Conservation (phyloP, 2,888 invertebrate species). For the Mellilla xanthometata region DNA sequence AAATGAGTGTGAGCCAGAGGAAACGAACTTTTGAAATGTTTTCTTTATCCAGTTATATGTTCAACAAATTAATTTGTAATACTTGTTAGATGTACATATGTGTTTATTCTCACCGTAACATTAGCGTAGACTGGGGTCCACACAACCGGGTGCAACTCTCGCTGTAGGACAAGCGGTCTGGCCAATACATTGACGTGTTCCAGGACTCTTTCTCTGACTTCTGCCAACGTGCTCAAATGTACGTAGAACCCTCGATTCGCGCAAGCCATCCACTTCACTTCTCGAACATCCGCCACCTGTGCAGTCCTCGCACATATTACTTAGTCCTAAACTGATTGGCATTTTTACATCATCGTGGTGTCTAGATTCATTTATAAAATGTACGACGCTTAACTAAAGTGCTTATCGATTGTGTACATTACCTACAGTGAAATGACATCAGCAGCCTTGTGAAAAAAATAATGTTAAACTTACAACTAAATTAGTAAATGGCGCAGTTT, state of each 20-base stretch:
- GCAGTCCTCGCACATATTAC: conserved; percentile 35
- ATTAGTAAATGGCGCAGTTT: conserved; percentile 11
- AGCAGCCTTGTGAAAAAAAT: conserved; percentile 17
- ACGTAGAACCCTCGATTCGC: conserved; percentile 98
- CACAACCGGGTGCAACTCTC: conserved; percentile 93
- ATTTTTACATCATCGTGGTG: too few species aligned
- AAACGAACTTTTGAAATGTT: too few species aligned
- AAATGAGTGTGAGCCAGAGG: too few species aligned
- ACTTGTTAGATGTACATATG: too few species aligned
- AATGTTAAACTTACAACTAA: conserved; percentile 11
- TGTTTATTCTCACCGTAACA: conserved; percentile 85
- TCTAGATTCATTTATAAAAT: too few species aligned
- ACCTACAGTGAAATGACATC: conserved; percentile 22
- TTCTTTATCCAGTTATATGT: too few species aligned
- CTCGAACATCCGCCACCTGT: conserved; percentile 93
- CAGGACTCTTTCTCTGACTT: conserved; percentile 97
- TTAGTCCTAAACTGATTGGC: neutral
- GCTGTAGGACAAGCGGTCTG: conserved; percentile 94
- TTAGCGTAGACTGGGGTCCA: conserved; percentile 99
- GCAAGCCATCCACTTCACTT: conserved; percentile 99
- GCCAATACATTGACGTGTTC: conserved; percentile 99
- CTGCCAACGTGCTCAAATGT: conserved; percentile 97
- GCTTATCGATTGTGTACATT: conserved; percentile 8
- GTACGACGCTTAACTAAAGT: neutral
- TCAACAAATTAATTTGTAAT: too few species aligned